Base-by-base conservation (phyloP, 2,113 vertebrate genomes). In the Semicossyphus pulcher region DNA sequence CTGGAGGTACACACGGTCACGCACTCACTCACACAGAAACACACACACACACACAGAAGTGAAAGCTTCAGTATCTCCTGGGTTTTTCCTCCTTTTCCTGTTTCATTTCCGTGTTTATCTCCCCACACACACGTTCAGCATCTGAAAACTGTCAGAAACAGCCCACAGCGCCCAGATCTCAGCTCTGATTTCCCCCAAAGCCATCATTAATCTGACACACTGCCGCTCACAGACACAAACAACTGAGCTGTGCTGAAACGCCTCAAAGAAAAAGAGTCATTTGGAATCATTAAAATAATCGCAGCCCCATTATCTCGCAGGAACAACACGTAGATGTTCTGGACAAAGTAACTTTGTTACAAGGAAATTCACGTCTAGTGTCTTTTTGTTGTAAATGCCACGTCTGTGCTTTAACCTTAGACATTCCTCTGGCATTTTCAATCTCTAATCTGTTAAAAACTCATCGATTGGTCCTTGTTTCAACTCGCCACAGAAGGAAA, bases 1-100 rank as follows among this genome's bases (percentile, higher is more conserved):
- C 76, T 79, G 18, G 52, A 76, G 77, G 79, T 76, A 71, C 83
- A 78, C 65, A 53, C 62, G 15, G 37, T 58, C 71, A 81, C 28
- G n/a, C 78, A 32, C 68, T 8, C 34, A 47, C 39, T 54, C 42
- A 62, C 60, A 68, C 31, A 51, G 26, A 21, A 20, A 62, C 41
- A 41, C 58, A 61, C 60, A 54, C 58, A 56, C 52, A 63, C 45
- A 34, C 34, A 68, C 49, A 41, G 0, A 66, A 42, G 7, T 10
- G 14, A 8, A 73, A 74, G 61, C 52, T 56, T 69, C 62, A 80
- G 51, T 28, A 26, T 62, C 51, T 42, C 48, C 32, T 44, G 58
- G 36, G 16, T 23, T 28, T 47, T 52, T 8, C 48, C 49, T 14
- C 20, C 28, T 9, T 15, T 52, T 62, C 49, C 23, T 41, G 3